Evolutionary conservation across 2,888 invertebrate genomes (phyloP), one percentile per base, ranked within the genome.

Genomic region (Tineola bisselliella): DNA sequence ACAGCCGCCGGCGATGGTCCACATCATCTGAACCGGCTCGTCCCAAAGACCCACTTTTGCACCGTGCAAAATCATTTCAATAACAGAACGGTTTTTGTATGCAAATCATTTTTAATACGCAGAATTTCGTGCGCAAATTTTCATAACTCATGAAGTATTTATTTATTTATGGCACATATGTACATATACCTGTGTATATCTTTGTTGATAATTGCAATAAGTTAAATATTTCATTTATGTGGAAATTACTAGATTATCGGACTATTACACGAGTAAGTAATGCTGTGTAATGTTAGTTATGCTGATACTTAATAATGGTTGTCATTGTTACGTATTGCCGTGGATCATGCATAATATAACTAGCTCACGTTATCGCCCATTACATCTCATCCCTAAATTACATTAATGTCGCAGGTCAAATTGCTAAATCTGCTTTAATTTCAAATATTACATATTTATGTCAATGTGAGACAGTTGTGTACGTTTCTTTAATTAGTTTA

Each of bases 21-120:
- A 54, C 18, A 25, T 54, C 25, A 25, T 25, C 11, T 19, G 25
- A 58, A 58, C 58, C 58, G 58, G 58, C 58, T 12, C 33, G 58
- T 30, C 19, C 58, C 15, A 58, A 33, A 58, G 58, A 58, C 58
- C 31, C 33, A 58, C 58, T 58, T 58, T 13, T 58, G 12, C 8
- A 58, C n/a, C 58, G 13, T 58, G 25, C 54, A 58, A 58, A 58
- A 56, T 56, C 19, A 10, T 30, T 56, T 56, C 56, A 25, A 48
- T 48, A 48, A 48, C 48, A 8, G 48, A 5, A 17, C 48, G 48
- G 15, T 38, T 48, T 48, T 48, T 17, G 48, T 48, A 48, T 38
- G 38, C 48, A 48, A 48, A 17, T 48, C n/a, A 48, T 17, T 38
- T 38, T 48, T 48, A 48, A 17, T 48, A 48, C 48, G 6, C 48